Percentiles rank a stretch among this genome's conserved stretches.
Conservation (phyloP, 2,113 vertebrate genomes). For the Donacobius atricapilla region DNA sequence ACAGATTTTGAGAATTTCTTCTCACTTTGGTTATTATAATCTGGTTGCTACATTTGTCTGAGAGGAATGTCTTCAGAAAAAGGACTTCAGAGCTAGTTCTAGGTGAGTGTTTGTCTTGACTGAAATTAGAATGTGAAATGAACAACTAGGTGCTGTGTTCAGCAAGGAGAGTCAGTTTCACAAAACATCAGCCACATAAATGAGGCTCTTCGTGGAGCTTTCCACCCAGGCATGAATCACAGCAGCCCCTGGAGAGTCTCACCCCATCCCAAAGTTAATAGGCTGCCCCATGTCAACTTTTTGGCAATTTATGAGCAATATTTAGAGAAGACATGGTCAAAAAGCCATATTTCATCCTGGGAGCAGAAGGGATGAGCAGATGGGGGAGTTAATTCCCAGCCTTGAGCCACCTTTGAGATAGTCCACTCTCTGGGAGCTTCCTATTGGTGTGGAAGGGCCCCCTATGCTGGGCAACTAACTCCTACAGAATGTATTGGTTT, state of each 20-base stretch:
- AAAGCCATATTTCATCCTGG: neutral
- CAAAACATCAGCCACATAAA: neutral
- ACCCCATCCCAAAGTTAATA: neutral
- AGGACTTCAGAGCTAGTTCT: neutral
- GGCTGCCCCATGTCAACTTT: neutral
- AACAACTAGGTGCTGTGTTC: neutral
- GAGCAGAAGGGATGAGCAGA: neutral
- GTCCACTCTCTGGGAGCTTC: neutral
- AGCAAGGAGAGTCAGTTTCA: neutral
- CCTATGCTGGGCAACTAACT: neutral
- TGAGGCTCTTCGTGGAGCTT: neutral
- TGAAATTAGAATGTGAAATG: neutral
- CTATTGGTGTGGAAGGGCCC: neutral
- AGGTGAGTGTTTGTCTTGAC: neutral
- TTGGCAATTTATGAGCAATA: neutral
- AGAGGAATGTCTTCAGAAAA: neutral
- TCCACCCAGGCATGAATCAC: neutral
- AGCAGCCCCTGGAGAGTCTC: neutral
- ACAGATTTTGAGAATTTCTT: neutral
- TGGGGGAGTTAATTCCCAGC: neutral
- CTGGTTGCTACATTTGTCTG: neutral
- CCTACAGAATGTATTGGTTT: neutral
- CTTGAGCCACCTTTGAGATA: neutral
- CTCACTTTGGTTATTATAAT: neutral
- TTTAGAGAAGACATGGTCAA: neutral